Evolutionary conservation across 1,140 invertebrate genomes (phyloP), one percentile per base, ranked within the genome.

Genomic region (Drosophila sp.): DNA sequence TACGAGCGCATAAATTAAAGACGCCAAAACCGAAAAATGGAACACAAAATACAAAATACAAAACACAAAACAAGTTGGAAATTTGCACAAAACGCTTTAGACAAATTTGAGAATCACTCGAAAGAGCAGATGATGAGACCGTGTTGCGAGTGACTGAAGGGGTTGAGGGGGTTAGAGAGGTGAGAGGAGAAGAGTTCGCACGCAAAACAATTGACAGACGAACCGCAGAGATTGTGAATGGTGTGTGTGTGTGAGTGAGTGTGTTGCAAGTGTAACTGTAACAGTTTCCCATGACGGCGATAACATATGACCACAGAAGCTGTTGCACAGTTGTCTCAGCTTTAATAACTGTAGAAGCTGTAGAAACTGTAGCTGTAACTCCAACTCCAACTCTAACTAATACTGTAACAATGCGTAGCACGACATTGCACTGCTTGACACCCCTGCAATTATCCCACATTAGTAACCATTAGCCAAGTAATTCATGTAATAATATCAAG

Each of bases 261-360:
- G 48, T 81, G 72, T 76, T 72, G 83, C 82, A 87, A 87, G 69
- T 87, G 80, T 89, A 87, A 87, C 73, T 83, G 84, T 87, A 83
- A 83, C 83, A 89, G 79, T 87, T 87, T 87, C 83, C 83, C 83
- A 87, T 89, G 83, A 87, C 82, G 81, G n/a, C 57, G 65, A 53
- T 64, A 64, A 75, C 50, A 64, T 72, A 65, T 54, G 70, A 69
- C 69, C 78, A 65, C 66, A 78, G 53, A 64, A 72, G 59, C 70
- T 64, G 61, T 7, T 29, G 21, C 21, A 21, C 27, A 29, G 27
- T 29, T 5, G 27, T 29, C 27, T 29, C 41, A 62, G 41, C 58
- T 32, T 16, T 32, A 43, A 48, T 65, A 50, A 29, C 38, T 25
- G 59, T n/a, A 25, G 59, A 62, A 50, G 41, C 46, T 67, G 43